phyloP scores from a whole-genome alignment of 2,113 vertebrate genomes.

The Junco hyemalis region DNA sequence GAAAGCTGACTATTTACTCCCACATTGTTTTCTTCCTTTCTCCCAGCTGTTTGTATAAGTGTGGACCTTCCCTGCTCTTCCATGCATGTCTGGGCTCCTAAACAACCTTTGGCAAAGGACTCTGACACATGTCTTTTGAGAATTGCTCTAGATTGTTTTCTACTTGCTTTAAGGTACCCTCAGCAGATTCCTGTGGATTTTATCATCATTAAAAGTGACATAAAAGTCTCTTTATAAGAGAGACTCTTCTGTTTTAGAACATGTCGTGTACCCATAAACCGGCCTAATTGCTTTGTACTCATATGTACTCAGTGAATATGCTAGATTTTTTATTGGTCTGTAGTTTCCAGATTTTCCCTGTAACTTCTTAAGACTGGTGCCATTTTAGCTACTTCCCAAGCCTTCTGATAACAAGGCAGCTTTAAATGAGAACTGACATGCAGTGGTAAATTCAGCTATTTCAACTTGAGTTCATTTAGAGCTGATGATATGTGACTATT shows the following conservation, averaged over 20 bases:
- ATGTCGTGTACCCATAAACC: not conserved
- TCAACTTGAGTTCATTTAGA: not conserved
- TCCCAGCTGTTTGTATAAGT: not conserved
- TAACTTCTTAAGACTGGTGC: not conserved
- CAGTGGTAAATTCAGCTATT: not conserved
- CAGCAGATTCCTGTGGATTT: not conserved
- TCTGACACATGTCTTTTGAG: not conserved
- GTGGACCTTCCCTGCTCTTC: not conserved
- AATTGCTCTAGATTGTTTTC: not conserved
- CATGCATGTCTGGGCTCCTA: not conserved
- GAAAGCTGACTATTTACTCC: not conserved
- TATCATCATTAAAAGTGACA: not conserved
- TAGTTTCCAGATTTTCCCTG: not conserved
- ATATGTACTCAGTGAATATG: not conserved
- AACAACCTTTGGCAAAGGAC: not conserved
- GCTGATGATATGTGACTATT: not conserved
- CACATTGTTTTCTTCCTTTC: not conserved
- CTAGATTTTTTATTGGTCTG: not conserved
- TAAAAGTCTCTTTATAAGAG: not conserved
- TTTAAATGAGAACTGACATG: not conserved
- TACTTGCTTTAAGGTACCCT: not conserved
- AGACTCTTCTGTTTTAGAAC: not conserved
- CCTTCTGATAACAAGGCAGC: not conserved
- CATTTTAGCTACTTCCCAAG: not conserved
- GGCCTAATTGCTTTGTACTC: not conserved